Percentiles rank a stretch among this genome's conserved stretches.
phyloP scores from a whole-genome alignment of 1,140 invertebrate species.

The Solenopsis fugax region DNA sequence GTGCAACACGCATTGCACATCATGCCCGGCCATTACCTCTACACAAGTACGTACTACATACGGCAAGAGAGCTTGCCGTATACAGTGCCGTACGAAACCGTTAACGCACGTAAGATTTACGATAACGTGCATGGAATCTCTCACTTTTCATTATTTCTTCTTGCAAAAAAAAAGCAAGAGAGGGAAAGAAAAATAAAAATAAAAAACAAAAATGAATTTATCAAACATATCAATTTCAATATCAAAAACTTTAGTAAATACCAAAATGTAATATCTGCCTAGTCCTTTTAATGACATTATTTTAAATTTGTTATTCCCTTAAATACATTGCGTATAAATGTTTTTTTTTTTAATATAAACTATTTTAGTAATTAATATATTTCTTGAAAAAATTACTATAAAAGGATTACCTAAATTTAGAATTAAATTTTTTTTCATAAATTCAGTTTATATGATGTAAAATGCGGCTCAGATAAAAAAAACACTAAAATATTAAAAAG shows the following conservation, averaged over 20 bases:
- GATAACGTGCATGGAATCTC: slow-evolving; percentile 20
- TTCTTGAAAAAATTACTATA: not conserved
- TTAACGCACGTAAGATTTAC: slow-evolving; percentile 27
- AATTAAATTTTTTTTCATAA: not conserved
- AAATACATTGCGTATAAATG: not conserved
- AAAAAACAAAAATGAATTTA: not conserved
- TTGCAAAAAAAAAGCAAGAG: not conserved
- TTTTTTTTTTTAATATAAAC: not conserved
- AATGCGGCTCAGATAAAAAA: not conserved
- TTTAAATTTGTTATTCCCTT: not conserved
- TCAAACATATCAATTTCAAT: not conserved
- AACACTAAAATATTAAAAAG: too few species aligned
- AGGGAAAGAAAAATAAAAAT: not conserved
- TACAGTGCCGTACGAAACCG: slow-evolving; percentile 55
- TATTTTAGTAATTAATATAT: not conserved
- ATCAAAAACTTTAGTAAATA: not conserved
- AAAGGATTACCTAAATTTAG: not conserved
- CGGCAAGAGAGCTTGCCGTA: slow-evolving; percentile 31
- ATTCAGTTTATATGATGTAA: not conserved
- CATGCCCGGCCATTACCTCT: slow-evolving; percentile 43
- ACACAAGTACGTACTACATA: slow-evolving; percentile 42
- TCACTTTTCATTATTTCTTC: not conserved
- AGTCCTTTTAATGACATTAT: not conserved
- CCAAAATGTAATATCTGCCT: not conserved
- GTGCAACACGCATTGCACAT: slow-evolving; percentile 19